Evolutionary conservation across 1,140 invertebrate species (phyloP).

Genomic region (Arctopsyche grandis): DNA sequence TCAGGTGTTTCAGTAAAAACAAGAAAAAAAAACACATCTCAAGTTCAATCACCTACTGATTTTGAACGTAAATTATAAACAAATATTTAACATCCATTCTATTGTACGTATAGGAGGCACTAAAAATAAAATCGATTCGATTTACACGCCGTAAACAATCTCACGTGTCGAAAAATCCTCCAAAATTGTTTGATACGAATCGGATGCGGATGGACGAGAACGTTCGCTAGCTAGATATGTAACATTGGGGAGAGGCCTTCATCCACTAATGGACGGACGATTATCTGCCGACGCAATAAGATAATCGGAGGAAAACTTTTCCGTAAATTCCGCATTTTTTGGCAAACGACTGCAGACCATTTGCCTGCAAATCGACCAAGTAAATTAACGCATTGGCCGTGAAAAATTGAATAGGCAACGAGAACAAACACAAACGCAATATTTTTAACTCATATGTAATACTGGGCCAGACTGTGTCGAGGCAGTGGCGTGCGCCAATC

Average conservation of each 20-base stretch:
- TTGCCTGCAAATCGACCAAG: neutral
- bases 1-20: no score
- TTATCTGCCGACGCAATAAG: neutral
- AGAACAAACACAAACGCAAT: slow-evolving; percentile 3
- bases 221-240: neutral
- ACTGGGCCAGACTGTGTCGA: neutral
- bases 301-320: neutral
- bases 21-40: no score
- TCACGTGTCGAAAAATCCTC: no score
- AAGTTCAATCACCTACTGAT: no score
- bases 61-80: no score
- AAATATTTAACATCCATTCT: no score
- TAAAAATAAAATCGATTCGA: no score
- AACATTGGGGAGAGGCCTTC: neutral
- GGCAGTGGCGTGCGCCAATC: neutral
- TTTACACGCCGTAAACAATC: no score
- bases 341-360: neutral
- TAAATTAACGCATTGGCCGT: neutral
- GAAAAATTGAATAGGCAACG: slow-evolving; percentile 3
- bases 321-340: neutral
- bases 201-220: neutral
- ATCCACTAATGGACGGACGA: neutral
- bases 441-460: neutral
- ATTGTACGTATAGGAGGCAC: no score
- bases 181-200: no score